phyloP scores from a whole-genome alignment of 2,888 invertebrate genomes.

The Limnephilus lunatus region DNA sequence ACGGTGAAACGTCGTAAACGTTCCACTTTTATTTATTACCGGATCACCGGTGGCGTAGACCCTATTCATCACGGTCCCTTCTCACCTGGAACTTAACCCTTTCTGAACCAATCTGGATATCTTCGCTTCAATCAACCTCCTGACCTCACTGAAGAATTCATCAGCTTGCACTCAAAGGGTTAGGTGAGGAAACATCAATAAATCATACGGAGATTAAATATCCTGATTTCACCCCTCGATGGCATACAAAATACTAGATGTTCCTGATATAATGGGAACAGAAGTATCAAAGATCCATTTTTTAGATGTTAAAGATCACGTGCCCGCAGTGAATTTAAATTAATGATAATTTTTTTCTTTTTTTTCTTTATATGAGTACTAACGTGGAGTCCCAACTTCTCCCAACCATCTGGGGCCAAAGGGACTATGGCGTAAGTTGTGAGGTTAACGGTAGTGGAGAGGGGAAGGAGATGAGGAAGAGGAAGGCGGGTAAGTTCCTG shows the following conservation, averaged over 20 bases:
- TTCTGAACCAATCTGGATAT: conserved; percentile 38
- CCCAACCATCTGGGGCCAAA: too few species aligned
- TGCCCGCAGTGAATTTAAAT: too few species aligned
- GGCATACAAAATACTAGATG: not conserved
- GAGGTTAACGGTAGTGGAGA: too few species aligned
- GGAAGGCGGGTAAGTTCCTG: too few species aligned
- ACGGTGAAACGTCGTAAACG: conserved; percentile 51
- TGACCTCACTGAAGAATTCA: conserved; percentile 45
- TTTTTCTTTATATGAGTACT: too few species aligned
- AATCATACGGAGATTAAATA: conserved; percentile 1
- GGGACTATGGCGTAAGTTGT: too few species aligned
- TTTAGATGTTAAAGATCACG: too few species aligned
- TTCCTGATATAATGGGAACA: not conserved
- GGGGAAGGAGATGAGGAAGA: too few species aligned
- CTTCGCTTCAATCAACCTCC: conserved; percentile 48
- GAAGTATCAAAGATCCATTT: not conserved
- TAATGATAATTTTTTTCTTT: too few species aligned
- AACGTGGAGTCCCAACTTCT: too few species aligned
- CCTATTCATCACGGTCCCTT: conserved; percentile 42
- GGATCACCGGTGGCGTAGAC: conserved; percentile 54
- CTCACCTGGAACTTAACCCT: conserved; percentile 37
- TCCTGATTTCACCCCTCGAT: not conserved
- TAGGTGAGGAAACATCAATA: not conserved
- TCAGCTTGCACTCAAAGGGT: conserved; percentile 41
- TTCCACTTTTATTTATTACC: conserved; percentile 58